A percentile compares a stretch with the other conserved stretches of the same genome.
These are phyloP conservation scores for Anastrepha obliqua DNA, from an alignment of 1,140 invertebrate genomes.

Conservation along the genomic window DNA sequence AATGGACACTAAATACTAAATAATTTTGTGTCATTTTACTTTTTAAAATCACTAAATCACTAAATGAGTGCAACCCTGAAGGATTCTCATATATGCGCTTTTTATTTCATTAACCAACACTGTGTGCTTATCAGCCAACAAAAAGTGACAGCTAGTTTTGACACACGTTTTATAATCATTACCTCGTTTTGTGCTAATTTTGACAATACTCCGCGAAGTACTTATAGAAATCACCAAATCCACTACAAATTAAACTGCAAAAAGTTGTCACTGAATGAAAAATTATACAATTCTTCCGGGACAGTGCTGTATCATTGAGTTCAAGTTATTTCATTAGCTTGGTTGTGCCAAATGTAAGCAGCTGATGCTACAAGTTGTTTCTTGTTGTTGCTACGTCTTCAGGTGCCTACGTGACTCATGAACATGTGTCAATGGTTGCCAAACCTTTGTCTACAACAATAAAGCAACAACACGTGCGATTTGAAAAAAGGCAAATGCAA, in stretches of 20 bases:
- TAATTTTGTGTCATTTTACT: no score
- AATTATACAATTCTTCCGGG: not conserved
- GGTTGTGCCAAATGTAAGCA: not conserved
- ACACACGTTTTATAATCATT: not conserved
- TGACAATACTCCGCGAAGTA: not conserved
- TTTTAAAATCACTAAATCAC: no score
- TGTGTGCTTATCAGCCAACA: not conserved
- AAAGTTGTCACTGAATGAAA: not conserved
- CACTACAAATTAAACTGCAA: not conserved
- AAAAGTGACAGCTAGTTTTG: not conserved
- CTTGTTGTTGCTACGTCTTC: not conserved
- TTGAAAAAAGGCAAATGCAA: conserved; percentile 32
- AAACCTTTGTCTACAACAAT: conserved; percentile 58
- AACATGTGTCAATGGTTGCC: conserved; percentile 69
- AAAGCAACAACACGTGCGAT: conserved; percentile 60
- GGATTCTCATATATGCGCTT: no score
- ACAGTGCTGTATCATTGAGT: not conserved
- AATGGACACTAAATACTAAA: no score
- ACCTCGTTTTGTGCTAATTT: not conserved
- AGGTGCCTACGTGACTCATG: conserved; percentile 72
- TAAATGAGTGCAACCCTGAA: no score
- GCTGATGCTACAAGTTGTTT: conserved; percentile 3
- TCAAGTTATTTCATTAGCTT: not conserved
- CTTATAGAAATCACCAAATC: not conserved
- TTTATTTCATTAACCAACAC: not conserved